Conservation (phyloP, 2,888 invertebrate genomes). For the Xylophagus ater region DNA sequence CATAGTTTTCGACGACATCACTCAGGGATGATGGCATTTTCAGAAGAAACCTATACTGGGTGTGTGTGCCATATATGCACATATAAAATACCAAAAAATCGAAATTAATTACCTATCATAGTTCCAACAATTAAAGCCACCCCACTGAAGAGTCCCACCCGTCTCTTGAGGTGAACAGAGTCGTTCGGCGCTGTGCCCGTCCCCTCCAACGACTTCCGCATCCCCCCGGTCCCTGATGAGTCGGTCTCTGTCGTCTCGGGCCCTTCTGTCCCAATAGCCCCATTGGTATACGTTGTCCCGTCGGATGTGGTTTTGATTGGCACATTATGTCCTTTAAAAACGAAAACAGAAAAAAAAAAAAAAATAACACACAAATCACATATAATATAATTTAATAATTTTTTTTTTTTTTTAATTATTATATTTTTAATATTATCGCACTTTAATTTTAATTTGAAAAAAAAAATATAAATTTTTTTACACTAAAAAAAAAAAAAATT, state of each 20-base stretch:
- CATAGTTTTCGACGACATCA: too few species aligned
- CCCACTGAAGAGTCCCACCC: slow-evolving; percentile 98
- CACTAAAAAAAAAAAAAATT: background rate
- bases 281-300: slow-evolving; percentile 40
- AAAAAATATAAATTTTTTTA: slow-evolving; percentile 12
- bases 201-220: slow-evolving; percentile 65
- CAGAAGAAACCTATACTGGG: background rate
- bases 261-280: slow-evolving; percentile 40
- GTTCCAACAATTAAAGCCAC: slow-evolving; percentile 98
- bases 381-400: slow-evolving; percentile 4
- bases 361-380: slow-evolving; percentile 6
- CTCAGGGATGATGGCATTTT: too few species aligned
- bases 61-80: too few species aligned
- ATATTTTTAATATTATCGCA: slow-evolving; percentile 1
- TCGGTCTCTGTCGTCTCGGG: slow-evolving; percentile 43
- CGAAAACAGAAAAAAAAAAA: slow-evolving; percentile 7
- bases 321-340: slow-evolving; percentile 38
- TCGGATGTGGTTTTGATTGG: slow-evolving; percentile 40
- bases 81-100: too few species aligned
- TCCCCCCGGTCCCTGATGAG: slow-evolving; percentile 42
- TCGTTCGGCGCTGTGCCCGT: slow-evolving; percentile 88
- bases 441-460: background rate
- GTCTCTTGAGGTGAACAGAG: slow-evolving; percentile 98
- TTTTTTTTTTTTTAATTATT: background rate
- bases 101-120: slow-evolving; percentile 73